Evolutionary conservation across 2,888 invertebrate genomes (phyloP).

Genomic region (Agonopterix alstromeriana): DNA sequence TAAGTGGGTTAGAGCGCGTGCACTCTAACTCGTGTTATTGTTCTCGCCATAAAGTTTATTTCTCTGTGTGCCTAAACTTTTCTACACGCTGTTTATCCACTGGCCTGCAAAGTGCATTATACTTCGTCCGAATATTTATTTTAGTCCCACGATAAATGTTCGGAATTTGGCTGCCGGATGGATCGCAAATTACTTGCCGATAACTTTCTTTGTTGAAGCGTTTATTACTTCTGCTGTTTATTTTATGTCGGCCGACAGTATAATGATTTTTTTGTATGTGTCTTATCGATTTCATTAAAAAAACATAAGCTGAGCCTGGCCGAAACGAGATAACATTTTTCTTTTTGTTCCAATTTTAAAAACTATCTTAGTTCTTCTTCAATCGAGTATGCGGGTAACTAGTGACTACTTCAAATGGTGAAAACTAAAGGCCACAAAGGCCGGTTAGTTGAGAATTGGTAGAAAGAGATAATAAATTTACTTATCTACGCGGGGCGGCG

Average conservation of each 20-base stretch:
- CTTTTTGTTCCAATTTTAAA: too few species aligned
- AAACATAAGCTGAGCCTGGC: too few species aligned
- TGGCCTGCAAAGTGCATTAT: conserved; percentile 49
- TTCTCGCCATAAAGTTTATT: too few species aligned
- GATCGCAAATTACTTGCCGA: conserved; percentile 38
- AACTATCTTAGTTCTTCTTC: not conserved
- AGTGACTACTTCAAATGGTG: not conserved
- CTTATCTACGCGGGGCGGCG: conserved; percentile 32
- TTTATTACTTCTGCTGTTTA: conserved; percentile 20
- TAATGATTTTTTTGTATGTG: too few species aligned
- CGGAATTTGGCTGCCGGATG: conserved; percentile 41
- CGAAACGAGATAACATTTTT: too few species aligned
- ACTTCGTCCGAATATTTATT: conserved; percentile 55
- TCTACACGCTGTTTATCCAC: not conserved
- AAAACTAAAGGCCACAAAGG: conserved; percentile 7
- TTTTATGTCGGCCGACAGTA: not conserved
- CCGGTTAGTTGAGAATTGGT: conserved; percentile 12
- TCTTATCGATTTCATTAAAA: too few species aligned
- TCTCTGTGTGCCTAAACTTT: too few species aligned
- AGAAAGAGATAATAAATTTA: conserved; percentile 43
- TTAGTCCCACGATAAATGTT: conserved; percentile 45
- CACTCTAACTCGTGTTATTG: too few species aligned
- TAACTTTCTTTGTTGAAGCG: conserved; percentile 28
- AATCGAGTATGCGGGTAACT: not conserved
- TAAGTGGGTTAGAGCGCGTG: too few species aligned